Evolutionary conservation across 2,888 invertebrate species (phyloP).

Genomic region (Eilema caniola): DNA sequence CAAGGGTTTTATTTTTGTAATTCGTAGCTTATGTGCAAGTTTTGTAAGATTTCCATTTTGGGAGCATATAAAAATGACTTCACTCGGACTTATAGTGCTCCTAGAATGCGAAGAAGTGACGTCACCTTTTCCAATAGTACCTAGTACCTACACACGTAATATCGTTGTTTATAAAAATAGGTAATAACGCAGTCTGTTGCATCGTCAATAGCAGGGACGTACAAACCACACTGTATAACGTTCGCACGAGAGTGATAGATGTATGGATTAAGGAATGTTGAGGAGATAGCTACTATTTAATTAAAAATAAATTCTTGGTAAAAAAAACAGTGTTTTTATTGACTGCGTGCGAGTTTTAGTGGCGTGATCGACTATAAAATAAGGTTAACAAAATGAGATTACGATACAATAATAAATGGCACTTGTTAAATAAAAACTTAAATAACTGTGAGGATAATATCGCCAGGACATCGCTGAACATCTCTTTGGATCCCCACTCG

Average conservation of each 20-base stretch:
- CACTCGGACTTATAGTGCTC: constrained; percentile 32
- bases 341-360: constrained; percentile 50
- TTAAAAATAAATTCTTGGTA: constrained; percentile 78
- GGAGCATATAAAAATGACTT: constrained; percentile 35
- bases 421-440: constrained; percentile 68
- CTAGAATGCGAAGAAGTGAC: constrained; percentile 36
- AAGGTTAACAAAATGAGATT: constrained; percentile 64
- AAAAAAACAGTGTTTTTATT: constrained; percentile 66
- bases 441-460: constrained; percentile 54
- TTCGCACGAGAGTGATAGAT: constrained; percentile 66
- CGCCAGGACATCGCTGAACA: constrained; percentile 50
- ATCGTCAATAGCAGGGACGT: constrained; percentile 50
- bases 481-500: constrained; percentile 58
- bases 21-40: constrained; percentile 36
- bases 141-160: constrained; percentile 35
- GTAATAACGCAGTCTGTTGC: constrained; percentile 42
- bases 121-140: constrained; percentile 33
- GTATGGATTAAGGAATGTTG: constrained; percentile 66
- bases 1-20: constrained; percentile 51
- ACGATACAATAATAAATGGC: constrained; percentile 69
- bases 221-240: constrained; percentile 59
- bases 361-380: constrained; percentile 45
- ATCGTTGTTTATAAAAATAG: constrained; percentile 51
- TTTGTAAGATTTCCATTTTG: constrained; percentile 42
- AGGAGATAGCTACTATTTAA: constrained; percentile 70